Evolutionary conservation across 2,888 invertebrate genomes (phyloP), one percentile per base, ranked within the genome.

Genomic region (Iselma pallidipennis): DNA sequence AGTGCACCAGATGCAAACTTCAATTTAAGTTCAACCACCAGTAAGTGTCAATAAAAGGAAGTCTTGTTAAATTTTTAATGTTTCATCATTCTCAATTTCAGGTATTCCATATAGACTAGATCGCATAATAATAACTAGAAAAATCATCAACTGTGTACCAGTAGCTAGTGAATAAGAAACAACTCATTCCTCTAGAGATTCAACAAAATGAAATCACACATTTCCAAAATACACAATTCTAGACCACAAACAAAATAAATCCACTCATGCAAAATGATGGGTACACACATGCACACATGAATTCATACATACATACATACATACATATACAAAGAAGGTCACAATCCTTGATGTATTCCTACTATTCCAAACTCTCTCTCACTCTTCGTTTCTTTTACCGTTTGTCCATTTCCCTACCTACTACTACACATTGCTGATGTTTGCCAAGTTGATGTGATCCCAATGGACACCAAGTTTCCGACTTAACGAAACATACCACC

Each of bases 361-460:
- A 37, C 37, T 16, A 37, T 37, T 63, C 57, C 52, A 63, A 63
- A n/a, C n/a, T n/a, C n/a, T n/a, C n/a, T n/a, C 59, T 67, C 65
- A 42, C 60, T 61, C 54, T 49, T 55, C 64, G 64, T 65, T 73
- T 71, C 71, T 71, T 70, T 70, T 68, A 57, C 9, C 65, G 69
- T 72, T 70, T 74, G 75, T 74, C 76, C 75, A 74, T 77, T 77
- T 75, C 73, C 75, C 74, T 76, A 75, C 75, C 74, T 76, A 75
- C 71, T 66, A 55, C 70, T 37, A 37, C 16, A 16, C 37, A 33
- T 33, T 33, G 71, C 68, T 70, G 76, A 74, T 78, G 78, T 78
- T 79, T 79, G 78, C 76, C 76, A 74, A 77, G 74, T 76, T 76
- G 77, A 77, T 78, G 78, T 69, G 71, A 63, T 79, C 79, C 78